Evolutionary conservation across 2,797 vertebrate genomes (phyloP).

Genomic region (Heliangelus exortis): DNA sequence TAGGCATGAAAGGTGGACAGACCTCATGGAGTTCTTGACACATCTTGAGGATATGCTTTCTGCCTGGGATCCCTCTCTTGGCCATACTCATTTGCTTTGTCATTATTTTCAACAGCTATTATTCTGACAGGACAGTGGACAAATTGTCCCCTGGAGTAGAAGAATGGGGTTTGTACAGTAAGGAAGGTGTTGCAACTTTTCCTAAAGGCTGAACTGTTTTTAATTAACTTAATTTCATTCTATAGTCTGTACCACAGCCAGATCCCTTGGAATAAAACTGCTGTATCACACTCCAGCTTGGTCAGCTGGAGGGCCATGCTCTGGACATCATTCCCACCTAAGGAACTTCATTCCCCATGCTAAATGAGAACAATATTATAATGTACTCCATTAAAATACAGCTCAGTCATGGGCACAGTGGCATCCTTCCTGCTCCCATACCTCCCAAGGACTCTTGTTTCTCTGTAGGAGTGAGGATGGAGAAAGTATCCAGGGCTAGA

Average conservation of each 20-base stretch:
- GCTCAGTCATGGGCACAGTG: not conserved
- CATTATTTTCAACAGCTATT: not conserved
- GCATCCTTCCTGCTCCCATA: not conserved
- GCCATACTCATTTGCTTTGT: not conserved
- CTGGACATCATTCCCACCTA: not conserved
- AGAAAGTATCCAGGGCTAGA: not conserved
- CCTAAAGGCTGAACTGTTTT: not conserved
- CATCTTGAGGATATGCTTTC: not conserved
- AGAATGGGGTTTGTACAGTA: not conserved
- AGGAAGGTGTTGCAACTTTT: not conserved
- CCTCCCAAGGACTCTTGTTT: not conserved
- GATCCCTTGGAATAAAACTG: not conserved
- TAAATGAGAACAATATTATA: not conserved
- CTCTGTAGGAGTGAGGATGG: fast-evolving
- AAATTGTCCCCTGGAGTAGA: fast-evolving
- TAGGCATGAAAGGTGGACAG: not conserved
- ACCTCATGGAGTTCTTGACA: not conserved
- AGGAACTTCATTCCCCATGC: not conserved
- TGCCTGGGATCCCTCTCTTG: not conserved
- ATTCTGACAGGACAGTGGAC: not conserved
- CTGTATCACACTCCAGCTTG: not conserved
- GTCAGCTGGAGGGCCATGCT: not conserved
- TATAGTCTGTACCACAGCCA: not conserved
- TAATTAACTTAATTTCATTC: not conserved
- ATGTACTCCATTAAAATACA: not conserved